Evolutionary conservation across 1,140 invertebrate genomes (phyloP).

Genomic region (Aphaenogaster ashmeadi): DNA sequence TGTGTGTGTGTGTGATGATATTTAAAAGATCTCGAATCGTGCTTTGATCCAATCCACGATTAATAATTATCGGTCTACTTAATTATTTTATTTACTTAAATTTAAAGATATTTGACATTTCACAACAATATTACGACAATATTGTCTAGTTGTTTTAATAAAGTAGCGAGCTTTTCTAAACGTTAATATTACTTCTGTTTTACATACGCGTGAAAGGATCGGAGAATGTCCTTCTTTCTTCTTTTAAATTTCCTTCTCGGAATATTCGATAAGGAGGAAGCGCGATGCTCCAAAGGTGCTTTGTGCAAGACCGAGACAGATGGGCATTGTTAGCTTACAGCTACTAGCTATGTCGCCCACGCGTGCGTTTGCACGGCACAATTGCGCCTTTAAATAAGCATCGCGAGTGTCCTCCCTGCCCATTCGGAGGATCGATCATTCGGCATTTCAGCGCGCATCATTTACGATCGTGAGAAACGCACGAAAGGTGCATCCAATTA

Average conservation of each 20-base stretch:
- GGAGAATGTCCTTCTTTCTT: neutral
- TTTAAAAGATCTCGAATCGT: slow-evolving; percentile 18
- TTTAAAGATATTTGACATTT: slow-evolving; percentile 6
- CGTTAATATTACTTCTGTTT: neutral
- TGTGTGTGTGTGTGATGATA: neutral
- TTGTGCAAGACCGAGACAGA: neutral
- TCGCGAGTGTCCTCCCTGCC: neutral
- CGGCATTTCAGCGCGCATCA: slow-evolving; percentile 43
- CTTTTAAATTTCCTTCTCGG: neutral
- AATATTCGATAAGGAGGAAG: neutral
- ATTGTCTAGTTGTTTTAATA: neutral
- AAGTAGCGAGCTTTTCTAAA: neutral
- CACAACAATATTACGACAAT: neutral
- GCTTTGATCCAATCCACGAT: neutral
- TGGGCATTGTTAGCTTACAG: neutral
- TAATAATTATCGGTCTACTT: slow-evolving; percentile 13
- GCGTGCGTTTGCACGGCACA: neutral
- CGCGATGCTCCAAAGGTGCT: neutral
- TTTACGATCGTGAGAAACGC: slow-evolving; percentile 50
- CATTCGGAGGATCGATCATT: neutral
- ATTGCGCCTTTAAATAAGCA: slow-evolving; percentile 27
- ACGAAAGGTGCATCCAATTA: slow-evolving; percentile 56
- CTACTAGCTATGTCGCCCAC: neutral
- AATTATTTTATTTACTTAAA: slow-evolving; percentile 19
- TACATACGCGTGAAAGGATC: neutral